A percentile compares a stretch with the other conserved stretches of the same genome.
Conservation (phyloP, 1,140 invertebrate species). For the Megathymus violae region DNA sequence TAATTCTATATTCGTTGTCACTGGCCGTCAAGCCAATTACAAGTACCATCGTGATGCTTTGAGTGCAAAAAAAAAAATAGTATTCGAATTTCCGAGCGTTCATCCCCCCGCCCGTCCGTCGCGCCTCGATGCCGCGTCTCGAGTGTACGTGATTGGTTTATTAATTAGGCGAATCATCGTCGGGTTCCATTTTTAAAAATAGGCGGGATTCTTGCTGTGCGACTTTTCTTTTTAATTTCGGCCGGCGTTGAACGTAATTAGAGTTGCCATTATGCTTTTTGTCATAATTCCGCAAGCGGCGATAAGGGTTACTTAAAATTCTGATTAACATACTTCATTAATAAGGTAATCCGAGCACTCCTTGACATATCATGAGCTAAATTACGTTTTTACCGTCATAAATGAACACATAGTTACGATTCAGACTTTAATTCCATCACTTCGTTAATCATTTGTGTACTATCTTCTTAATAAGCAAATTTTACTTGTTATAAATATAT, state of each 20-base stretch:
- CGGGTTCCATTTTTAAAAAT: slow-evolving; percentile 84
- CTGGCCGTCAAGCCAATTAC: slow-evolving; percentile 78
- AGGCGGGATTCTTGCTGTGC: slow-evolving; percentile 81
- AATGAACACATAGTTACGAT: slow-evolving; percentile 20
- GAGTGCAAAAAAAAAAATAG: slow-evolving; percentile 80
- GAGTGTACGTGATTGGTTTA: slow-evolving; percentile 83
- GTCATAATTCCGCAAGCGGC: slow-evolving; percentile 60
- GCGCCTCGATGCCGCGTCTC: slow-evolving; percentile 80
- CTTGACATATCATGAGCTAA: slow-evolving; percentile 31
- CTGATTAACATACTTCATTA: slow-evolving; percentile 63
- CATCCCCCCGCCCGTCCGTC: slow-evolving; percentile 82
- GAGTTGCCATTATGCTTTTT: slow-evolving; percentile 73
- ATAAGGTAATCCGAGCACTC: slow-evolving; percentile 51
- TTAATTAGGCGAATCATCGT: slow-evolving; percentile 83
- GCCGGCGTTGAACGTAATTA: slow-evolving; percentile 79
- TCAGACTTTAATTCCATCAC: background rate
- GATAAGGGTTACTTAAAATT: slow-evolving; percentile 63
- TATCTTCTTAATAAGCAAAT: background rate
- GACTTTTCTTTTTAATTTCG: slow-evolving; percentile 82
- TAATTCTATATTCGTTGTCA: slow-evolving; percentile 64
- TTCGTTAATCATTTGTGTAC: background rate
- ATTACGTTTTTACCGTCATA: slow-evolving; percentile 12
- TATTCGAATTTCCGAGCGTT: slow-evolving; percentile 82
- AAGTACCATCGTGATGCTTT: slow-evolving; percentile 76
- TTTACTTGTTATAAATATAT: too few relatives aligned